These are phyloP conservation scores for Sternarchorhynchus goeldii DNA, from an alignment of 2,797 vertebrate species.

Conservation along the genomic window DNA sequence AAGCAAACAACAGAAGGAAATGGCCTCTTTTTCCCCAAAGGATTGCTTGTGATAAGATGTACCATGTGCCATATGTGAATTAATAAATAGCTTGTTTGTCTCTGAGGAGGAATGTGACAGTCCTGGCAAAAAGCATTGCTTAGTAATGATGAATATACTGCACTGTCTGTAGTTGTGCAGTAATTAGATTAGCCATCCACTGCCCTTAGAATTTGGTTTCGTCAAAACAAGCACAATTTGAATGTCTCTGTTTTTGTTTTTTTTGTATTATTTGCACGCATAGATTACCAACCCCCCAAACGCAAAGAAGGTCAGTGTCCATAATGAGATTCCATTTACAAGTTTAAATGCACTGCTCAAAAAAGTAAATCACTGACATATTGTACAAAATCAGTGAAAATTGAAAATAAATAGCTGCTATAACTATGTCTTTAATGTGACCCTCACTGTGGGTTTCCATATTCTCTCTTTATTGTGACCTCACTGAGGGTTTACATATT, in stretches of 20 bases:
- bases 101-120: constrained; percentile 44
- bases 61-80: constrained; percentile 36
- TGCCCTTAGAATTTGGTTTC: constrained; percentile 9
- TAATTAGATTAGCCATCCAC: constrained; percentile 33
- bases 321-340: too few species aligned
- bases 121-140: constrained; percentile 35
- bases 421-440: too few species aligned
- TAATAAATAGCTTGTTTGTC: constrained; percentile 47
- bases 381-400: too few species aligned
- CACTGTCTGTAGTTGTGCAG: constrained; percentile 29
- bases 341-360: too few species aligned
- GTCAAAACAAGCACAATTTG: background rate
- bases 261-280: too few species aligned
- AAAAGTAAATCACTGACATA: too few species aligned
- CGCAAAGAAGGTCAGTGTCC: too few species aligned
- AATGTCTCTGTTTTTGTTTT: background rate
- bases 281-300: too few species aligned
- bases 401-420: too few species aligned
- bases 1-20: constrained; percentile 41
- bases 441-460: too few species aligned
- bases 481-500: background rate
- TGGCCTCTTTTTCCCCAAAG: constrained; percentile 30
- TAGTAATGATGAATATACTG: constrained; percentile 45
- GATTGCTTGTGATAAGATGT: constrained; percentile 38
- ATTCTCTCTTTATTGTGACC: background rate